A percentile compares a stretch with the other conserved stretches of the same genome.
These are phyloP conservation scores for Motacilla alba DNA, from an alignment of 2,113 vertebrate genomes.

Conservation along the genomic window DNA sequence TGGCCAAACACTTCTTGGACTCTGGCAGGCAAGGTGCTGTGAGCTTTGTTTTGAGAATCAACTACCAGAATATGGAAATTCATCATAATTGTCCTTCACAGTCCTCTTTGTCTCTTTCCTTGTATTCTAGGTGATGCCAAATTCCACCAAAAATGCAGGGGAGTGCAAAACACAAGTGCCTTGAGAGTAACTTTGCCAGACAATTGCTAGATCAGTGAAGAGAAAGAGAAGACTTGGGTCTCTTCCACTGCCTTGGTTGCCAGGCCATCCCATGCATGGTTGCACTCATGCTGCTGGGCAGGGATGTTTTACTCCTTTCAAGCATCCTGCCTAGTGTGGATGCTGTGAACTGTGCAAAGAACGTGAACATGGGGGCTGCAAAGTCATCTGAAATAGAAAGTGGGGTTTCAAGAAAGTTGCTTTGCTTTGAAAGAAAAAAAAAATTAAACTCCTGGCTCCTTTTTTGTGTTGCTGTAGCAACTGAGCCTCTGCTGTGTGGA, in stretches of 20 bases:
- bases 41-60: not conserved
- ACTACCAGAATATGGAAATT: not conserved
- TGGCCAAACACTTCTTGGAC: not conserved
- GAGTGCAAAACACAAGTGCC: not conserved
- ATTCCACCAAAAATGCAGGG: not conserved
- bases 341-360: not conserved
- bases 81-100: not conserved
- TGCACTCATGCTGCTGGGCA: not conserved
- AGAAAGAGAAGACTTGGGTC: not conserved
- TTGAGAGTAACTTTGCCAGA: not conserved
- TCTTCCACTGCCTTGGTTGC: rapidly evolving
- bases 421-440: not conserved
- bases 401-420: not conserved
- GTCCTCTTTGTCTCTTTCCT: not conserved
- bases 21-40: not conserved
- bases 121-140: not conserved
- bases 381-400: not conserved
- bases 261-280: not conserved
- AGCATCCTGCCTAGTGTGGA: not conserved
- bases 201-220: rapidly evolving
- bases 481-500: not conserved
- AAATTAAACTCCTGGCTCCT: not conserved
- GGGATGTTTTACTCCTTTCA: not conserved
- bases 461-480: not conserved
- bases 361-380: rapidly evolving